phyloP scores from a whole-genome alignment of 1,140 invertebrate genomes.

The Streblospio benedicti region DNA sequence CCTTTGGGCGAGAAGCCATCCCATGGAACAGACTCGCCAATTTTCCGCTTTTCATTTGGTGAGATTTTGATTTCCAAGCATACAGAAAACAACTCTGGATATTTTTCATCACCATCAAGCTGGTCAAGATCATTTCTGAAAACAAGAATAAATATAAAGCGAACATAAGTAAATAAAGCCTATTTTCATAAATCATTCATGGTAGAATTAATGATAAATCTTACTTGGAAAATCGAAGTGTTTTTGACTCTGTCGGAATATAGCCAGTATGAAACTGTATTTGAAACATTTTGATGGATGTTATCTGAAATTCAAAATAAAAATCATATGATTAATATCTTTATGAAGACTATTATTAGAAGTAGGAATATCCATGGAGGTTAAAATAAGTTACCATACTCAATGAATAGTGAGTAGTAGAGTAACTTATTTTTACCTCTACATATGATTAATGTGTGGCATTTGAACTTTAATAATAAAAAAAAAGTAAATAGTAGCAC shows the following conservation, averaged over 20 bases:
- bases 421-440: no score
- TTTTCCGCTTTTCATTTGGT: constrained; percentile 55
- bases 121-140: constrained; percentile 68
- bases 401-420: no score
- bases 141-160: constrained; percentile 16
- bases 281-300: constrained; percentile 78
- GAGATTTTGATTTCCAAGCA: constrained; percentile 64
- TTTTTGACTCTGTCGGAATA: constrained; percentile 62
- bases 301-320: constrained; percentile 46
- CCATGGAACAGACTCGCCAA: constrained; percentile 63
- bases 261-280: constrained; percentile 83
- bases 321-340: constrained; percentile 9
- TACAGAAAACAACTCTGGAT: constrained; percentile 65
- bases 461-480: no score
- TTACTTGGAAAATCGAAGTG: constrained; percentile 63
- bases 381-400: no score
- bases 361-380: no score
- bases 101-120: constrained; percentile 68
- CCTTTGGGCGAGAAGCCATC: constrained; percentile 53
- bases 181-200: not conserved
- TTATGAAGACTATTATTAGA: not conserved
- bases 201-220: constrained; percentile 9
- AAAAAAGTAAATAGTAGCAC: no score
- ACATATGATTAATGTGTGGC: no score
- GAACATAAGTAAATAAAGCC: no score